Evolutionary conservation across 2,888 invertebrate species (phyloP).

Genomic region (Parnassius apollo): DNA sequence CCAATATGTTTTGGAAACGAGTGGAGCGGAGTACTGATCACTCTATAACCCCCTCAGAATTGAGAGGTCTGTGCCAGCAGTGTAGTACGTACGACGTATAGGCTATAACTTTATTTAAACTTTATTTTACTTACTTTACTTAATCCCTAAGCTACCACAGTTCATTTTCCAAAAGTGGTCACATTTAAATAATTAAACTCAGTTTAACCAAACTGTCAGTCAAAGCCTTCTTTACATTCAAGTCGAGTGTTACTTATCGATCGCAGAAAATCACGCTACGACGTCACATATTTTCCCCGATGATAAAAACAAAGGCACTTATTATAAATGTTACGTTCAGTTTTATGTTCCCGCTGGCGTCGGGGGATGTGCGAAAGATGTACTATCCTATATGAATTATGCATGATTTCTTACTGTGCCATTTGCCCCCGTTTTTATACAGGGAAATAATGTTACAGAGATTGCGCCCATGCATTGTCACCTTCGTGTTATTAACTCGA

Average conservation of each 20-base stretch:
- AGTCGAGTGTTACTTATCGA: conserved; percentile 15
- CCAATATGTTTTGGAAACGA: no score
- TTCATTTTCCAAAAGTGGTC: no score
- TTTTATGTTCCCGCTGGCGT: conserved; percentile 35
- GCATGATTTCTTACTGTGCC: conserved; percentile 44
- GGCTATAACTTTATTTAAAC: no score
- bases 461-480: conserved; percentile 29
- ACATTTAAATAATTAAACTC: no score
- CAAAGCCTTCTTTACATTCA: no score
- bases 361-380: conserved; percentile 38
- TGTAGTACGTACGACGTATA: no score
- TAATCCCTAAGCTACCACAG: no score
- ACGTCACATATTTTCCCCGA: conserved; percentile 23
- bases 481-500: conserved; percentile 10
- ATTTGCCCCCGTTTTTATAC: conserved; percentile 34
- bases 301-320: conserved; percentile 39
- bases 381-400: conserved; percentile 51
- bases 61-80: no score
- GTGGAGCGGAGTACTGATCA: no score
- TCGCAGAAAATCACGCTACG: conserved; percentile 9
- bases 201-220: no score
- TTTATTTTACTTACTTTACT: no score
- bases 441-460: conserved; percentile 30
- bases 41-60: no score
- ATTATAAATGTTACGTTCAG: conserved; percentile 43